Evolutionary conservation across 1,140 invertebrate genomes (phyloP).

Genomic region (Rhagoletis pomonella): DNA sequence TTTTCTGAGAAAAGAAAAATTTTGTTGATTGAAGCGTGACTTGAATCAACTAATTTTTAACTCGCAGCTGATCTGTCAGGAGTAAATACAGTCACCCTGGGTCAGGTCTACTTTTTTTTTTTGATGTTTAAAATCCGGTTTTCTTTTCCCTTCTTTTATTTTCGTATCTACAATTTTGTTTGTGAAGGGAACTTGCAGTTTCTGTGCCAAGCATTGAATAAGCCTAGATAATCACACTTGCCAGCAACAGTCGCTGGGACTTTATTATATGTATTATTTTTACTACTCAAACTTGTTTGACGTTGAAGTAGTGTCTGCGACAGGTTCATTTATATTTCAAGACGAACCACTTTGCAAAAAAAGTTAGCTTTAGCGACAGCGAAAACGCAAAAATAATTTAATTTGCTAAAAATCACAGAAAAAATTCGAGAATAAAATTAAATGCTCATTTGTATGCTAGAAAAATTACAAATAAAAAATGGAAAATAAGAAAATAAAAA

Average conservation of each 20-base stretch:
- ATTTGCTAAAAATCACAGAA: background rate
- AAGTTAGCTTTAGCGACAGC: background rate
- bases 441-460: background rate
- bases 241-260: background rate
- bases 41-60: too few species aligned
- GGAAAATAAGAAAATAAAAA: background rate
- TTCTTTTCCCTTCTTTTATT: too few species aligned
- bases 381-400: background rate
- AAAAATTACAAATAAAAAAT: background rate
- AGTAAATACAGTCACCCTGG: too few species aligned
- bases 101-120: too few species aligned
- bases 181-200: too few species aligned
- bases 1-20: too few species aligned
- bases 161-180: too few species aligned
- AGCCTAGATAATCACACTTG: background rate
- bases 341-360: slow-evolving; percentile 22
- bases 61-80: too few species aligned
- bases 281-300: background rate
- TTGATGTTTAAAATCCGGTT: too few species aligned
- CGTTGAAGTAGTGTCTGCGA: background rate
- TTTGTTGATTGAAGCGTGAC: too few species aligned
- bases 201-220: background rate
- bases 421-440: background rate
- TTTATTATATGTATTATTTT: background rate
- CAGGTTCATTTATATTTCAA: slow-evolving; percentile 46